Percentiles rank a stretch among this genome's conserved stretches.
Conservation (phyloP, 2,797 vertebrate genomes). For the Scyliorhinus canicula region DNA sequence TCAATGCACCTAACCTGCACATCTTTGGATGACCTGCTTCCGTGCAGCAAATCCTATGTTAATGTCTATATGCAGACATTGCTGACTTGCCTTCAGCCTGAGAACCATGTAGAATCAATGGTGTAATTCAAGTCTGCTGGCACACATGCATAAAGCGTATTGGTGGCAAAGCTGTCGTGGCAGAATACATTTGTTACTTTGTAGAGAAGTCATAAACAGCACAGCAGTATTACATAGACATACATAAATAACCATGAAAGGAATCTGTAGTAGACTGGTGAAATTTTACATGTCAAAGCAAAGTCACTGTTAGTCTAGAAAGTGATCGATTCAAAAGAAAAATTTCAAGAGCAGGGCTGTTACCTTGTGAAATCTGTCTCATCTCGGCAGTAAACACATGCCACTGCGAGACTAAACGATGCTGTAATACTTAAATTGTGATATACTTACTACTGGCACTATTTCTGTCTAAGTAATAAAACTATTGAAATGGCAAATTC, state of each 20-base stretch:
- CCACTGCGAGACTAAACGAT: slow-evolving; percentile 28
- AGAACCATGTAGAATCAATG: neutral
- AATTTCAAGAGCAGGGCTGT: neutral
- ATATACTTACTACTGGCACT: neutral
- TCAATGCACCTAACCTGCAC: no score
- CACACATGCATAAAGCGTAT: neutral
- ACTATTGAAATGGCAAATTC: neutral
- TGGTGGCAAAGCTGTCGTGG: neutral
- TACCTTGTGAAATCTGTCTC: neutral
- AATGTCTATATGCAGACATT: neutral
- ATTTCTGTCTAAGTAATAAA: slow-evolving; percentile 24
- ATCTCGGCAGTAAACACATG: neutral
- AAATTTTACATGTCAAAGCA: slow-evolving; percentile 3
- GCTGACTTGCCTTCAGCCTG: neutral
- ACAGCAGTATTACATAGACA: neutral
- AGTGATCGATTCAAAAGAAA: neutral
- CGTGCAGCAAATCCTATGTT: neutral
- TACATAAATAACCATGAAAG: neutral
- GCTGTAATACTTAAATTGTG: neutral
- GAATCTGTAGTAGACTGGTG: neutral
- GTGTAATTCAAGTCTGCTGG: neutral
- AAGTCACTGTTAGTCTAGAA: slow-evolving; percentile 23
- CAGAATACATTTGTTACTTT: neutral
- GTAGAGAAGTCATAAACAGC: neutral
- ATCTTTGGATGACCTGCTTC: neutral